Conservation (phyloP, 2,113 vertebrate species). For the Holacanthus passer region DNA sequence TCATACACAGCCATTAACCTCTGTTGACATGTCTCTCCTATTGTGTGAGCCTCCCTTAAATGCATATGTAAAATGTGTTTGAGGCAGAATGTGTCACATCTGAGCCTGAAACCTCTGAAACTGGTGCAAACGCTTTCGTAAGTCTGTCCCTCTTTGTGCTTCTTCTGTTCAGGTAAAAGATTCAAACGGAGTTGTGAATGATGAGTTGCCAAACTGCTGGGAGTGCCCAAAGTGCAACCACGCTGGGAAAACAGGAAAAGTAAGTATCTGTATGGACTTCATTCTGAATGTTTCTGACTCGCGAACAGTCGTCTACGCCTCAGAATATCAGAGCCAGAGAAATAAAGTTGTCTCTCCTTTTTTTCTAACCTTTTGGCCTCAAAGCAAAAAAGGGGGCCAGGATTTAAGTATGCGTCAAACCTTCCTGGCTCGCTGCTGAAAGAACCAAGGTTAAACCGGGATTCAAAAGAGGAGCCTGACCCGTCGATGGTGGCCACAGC, state of each 20-base stretch:
- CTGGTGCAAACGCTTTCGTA: background rate
- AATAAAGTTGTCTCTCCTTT: slow-evolving; percentile 90
- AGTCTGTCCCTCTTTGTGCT: background rate
- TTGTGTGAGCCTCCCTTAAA: background rate
- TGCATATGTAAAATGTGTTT: no score
- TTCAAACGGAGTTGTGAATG: slow-evolving; percentile 94
- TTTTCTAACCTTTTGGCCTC: slow-evolving; percentile 91
- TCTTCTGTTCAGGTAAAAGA: slow-evolving; percentile 89
- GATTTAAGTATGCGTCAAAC: slow-evolving; percentile 98
- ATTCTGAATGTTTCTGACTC: background rate
- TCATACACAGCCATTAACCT: background rate
- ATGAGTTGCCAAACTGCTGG: slow-evolving; percentile 99
- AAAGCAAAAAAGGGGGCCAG: slow-evolving; percentile 99
- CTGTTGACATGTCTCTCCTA: background rate
- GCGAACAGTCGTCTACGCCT: background rate
- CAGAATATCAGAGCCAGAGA: slow-evolving; percentile 70
- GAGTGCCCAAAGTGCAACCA: slow-evolving; percentile 99
- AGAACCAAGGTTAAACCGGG: slow-evolving; percentile 90
- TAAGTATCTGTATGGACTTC: slow-evolving; percentile 86
- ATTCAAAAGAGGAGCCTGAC: slow-evolving; percentile 91
- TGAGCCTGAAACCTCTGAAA: background rate
- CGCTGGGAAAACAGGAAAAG: slow-evolving; percentile 98
- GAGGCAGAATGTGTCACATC: background rate
- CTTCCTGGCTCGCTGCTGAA: slow-evolving; percentile 96
- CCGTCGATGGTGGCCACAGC: slow-evolving; percentile 48